Conservation (phyloP, 2,113 vertebrate species). For the Protomyctophum bolini region DNA sequence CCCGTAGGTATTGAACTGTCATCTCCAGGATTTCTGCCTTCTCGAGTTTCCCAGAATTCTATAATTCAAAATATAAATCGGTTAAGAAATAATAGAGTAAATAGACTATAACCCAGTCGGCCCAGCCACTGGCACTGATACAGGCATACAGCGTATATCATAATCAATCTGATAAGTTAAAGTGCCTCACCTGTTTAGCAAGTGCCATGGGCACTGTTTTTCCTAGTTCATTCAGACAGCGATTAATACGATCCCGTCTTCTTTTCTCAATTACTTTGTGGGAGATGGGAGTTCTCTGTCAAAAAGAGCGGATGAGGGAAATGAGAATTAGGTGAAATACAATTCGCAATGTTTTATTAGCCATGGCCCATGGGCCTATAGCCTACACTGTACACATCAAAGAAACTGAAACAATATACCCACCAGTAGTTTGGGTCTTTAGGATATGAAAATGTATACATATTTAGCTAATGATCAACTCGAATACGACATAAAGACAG, state of each 20-base stretch:
- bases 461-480: too few relatives aligned
- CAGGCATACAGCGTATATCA: background rate
- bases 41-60: slow-evolving; percentile 97
- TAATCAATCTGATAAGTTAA: background rate
- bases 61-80: slow-evolving; percentile 20
- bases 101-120: background rate
- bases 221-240: slow-evolving; percentile 92
- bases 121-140: background rate
- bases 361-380: background rate
- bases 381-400: background rate
- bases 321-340: background rate
- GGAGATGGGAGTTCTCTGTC: slow-evolving; percentile 92
- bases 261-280: slow-evolving; percentile 98
- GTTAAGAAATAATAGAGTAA: background rate
- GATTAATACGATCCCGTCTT: slow-evolving; percentile 93
- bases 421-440: background rate
- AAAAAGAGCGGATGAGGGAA: background rate
- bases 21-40: slow-evolving; percentile 98
- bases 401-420: too few relatives aligned
- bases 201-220: slow-evolving; percentile 97
- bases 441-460: too few relatives aligned
- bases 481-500: background rate
- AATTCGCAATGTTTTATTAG: background rate
- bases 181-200: slow-evolving; percentile 89
- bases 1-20: slow-evolving; percentile 96